Percentiles rank a stretch among this genome's conserved stretches.
Conservation (phyloP, 1,140 invertebrate species). For the Dreissena polymorpha region DNA sequence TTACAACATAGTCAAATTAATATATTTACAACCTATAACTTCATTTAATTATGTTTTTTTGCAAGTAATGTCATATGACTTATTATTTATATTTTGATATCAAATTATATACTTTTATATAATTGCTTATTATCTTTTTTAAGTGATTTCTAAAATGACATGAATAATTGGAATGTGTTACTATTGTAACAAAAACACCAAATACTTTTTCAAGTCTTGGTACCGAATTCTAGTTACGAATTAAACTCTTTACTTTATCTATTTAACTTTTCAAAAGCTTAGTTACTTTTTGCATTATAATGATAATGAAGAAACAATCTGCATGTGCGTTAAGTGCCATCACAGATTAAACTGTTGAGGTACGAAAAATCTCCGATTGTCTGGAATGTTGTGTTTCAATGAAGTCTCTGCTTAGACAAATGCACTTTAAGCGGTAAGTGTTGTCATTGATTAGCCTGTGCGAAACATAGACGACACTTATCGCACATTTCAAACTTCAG, state of each 20-base stretch:
- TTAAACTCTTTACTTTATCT: neutral
- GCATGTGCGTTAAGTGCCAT: too few species aligned
- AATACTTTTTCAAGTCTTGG: neutral
- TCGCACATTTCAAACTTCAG: neutral
- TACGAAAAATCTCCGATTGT: neutral
- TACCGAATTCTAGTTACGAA: neutral
- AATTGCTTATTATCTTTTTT: too few species aligned
- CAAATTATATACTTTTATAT: neutral
- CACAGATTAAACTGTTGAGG: too few species aligned
- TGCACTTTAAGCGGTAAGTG: too few species aligned
- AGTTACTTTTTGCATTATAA: neutral
- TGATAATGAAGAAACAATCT: too few species aligned
- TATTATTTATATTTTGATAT: neutral
- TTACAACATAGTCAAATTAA: too few species aligned
- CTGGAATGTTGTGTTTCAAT: neutral
- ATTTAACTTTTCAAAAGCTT: neutral
- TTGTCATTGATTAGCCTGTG: too few species aligned
- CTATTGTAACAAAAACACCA: too few species aligned
- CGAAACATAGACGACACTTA: too few species aligned
- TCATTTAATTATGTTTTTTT: neutral
- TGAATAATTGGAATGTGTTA: neutral
- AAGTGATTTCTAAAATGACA: neutral
- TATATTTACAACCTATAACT: too few species aligned
- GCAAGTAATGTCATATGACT: neutral
- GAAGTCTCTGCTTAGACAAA: too few species aligned